phyloP scores from a whole-genome alignment of 2,797 vertebrate species.

The Halcyon badia region DNA sequence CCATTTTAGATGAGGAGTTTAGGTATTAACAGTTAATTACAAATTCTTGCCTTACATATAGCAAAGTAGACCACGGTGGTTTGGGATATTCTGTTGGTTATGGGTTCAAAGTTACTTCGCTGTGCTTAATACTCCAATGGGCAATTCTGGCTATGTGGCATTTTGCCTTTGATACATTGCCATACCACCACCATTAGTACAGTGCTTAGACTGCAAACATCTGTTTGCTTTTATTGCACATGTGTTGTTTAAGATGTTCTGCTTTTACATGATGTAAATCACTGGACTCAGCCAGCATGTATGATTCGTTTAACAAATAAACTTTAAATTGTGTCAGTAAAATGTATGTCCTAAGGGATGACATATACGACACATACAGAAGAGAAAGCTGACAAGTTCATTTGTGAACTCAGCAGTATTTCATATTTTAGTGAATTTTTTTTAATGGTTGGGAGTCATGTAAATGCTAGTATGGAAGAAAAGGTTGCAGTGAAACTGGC shows the following conservation, averaged over 20 bases:
- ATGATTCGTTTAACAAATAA: slow-evolving; percentile 48
- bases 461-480: background rate
- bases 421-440: background rate
- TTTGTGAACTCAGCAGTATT: background rate
- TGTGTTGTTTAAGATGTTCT: slow-evolving; percentile 70
- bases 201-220: slow-evolving; percentile 70
- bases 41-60: slow-evolving; percentile 39
- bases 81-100: background rate
- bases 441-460: background rate
- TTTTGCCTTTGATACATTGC: slow-evolving; percentile 73
- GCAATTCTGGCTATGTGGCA: slow-evolving; percentile 9
- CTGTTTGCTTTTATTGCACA: slow-evolving; percentile 78
- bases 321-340: slow-evolving; percentile 41
- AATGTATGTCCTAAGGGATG: background rate
- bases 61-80: background rate
- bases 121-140: slow-evolving; percentile 46
- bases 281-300: slow-evolving; percentile 13
- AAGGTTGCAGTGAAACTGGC: background rate
- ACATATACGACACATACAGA: background rate
- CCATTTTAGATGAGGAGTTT: background rate
- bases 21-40: slow-evolving; percentile 24
- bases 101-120: slow-evolving; percentile 16
- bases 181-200: slow-evolving; percentile 58
- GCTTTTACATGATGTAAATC: slow-evolving; percentile 69
- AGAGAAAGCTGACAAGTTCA: background rate